These are phyloP conservation scores for Oplegnathus fasciatus DNA, from an alignment of 2,113 vertebrate species.

Conservation along the genomic window DNA sequence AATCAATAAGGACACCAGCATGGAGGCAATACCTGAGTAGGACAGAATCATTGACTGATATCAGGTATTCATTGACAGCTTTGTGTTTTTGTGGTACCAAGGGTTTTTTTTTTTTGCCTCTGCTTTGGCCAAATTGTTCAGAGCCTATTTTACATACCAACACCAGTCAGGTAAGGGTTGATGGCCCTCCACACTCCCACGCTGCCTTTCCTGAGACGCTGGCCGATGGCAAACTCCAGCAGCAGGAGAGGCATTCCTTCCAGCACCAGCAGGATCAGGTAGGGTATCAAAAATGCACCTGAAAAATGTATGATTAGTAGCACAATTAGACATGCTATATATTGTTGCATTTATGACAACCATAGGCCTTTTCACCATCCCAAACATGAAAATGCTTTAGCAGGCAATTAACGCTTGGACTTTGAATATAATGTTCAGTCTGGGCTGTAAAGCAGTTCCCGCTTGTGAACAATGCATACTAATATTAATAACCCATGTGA, in stretches of 20 bases:
- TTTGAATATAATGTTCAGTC: neutral
- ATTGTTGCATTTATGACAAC: neutral
- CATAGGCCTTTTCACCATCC: neutral
- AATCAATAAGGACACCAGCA: conserved; percentile 91
- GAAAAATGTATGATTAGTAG: conserved; percentile 10
- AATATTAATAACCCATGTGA: neutral
- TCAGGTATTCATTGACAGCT: neutral
- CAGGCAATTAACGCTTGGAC: neutral
- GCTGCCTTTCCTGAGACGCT: conserved; percentile 91
- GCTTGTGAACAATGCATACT: neutral
- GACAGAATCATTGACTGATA: neutral
- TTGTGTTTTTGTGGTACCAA: neutral
- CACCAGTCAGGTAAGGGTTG: conserved; percentile 89
- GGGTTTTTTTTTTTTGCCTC: neutral
- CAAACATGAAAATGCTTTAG: neutral
- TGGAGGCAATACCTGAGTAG: conserved; percentile 88
- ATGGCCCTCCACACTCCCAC: conserved; percentile 91
- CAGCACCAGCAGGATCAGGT: conserved; percentile 91
- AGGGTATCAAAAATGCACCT: conserved; percentile 97
- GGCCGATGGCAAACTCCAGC: conserved; percentile 94
- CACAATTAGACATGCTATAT: neutral
- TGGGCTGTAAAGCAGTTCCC: neutral
- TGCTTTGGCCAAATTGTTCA: neutral
- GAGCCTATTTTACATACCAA: conserved; percentile 83
- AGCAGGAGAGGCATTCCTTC: conserved; percentile 92